phyloP scores from a whole-genome alignment of 2,888 invertebrate species.

The Orthosia incerta region DNA sequence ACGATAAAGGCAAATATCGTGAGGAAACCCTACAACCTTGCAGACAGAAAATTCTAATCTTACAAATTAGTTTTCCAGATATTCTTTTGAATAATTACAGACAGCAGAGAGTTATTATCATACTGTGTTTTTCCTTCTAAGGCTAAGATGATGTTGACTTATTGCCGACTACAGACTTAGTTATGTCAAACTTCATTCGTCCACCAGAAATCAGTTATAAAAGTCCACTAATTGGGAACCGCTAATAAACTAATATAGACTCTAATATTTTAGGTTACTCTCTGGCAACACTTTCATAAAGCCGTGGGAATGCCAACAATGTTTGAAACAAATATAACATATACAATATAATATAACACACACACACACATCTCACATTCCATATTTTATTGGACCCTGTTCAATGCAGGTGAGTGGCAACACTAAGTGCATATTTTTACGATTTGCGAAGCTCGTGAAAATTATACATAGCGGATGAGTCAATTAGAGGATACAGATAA shows the following conservation, averaged over 20 bases:
- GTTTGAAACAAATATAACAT: too few species aligned
- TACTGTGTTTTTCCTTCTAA: too few species aligned
- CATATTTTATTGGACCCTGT: constrained; percentile 28
- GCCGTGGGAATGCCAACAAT: constrained; percentile 23
- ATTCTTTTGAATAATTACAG: background rate
- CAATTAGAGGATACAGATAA: constrained; percentile 9
- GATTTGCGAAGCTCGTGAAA: constrained; percentile 20
- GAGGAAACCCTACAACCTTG: background rate
- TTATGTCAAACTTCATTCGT: background rate
- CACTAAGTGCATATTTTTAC: constrained; percentile 31
- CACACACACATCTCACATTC: constrained; percentile 28
- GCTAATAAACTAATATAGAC: background rate
- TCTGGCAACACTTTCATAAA: constrained; percentile 12
- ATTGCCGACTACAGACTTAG: background rate
- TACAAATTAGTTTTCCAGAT: background rate
- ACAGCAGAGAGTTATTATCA: background rate
- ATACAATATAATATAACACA: too few species aligned
- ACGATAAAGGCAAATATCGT: too few species aligned
- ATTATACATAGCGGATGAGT: constrained; percentile 3
- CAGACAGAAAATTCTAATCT: background rate
- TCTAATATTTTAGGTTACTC: background rate
- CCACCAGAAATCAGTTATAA: background rate
- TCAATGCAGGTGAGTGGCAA: constrained; percentile 13
- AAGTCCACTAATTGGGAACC: background rate
- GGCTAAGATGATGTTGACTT: background rate